These are phyloP conservation scores for Canis aureus DNA, from an alignment of 2,113 vertebrate genomes.

Conservation along the genomic window DNA sequence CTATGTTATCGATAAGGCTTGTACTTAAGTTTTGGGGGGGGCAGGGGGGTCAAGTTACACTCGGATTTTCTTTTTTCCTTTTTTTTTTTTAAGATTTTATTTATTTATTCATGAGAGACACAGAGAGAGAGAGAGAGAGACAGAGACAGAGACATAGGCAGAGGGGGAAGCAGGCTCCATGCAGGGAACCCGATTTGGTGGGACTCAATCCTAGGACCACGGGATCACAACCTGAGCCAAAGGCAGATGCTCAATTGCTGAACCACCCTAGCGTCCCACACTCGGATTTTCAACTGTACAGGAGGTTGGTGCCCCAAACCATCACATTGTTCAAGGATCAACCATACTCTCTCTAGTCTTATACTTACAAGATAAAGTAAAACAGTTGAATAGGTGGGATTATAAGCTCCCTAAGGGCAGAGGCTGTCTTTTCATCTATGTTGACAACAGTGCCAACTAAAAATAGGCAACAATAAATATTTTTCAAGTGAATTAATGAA, in stretches of 20 bases:
- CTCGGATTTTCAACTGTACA: not conserved
- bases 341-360: not conserved
- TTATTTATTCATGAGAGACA: too few relatives aligned
- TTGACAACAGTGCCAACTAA: constrained; percentile 42
- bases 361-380: constrained; percentile 7
- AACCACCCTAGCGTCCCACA: not conserved
- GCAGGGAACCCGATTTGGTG: too few relatives aligned
- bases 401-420: not conserved
- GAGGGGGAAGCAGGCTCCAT: too few relatives aligned
- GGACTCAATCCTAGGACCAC: too few relatives aligned
- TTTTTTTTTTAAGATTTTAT: too few relatives aligned
- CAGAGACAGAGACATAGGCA: too few relatives aligned
- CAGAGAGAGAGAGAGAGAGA: too few relatives aligned
- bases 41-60: not conserved
- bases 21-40: not conserved
- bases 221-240: too few relatives aligned
- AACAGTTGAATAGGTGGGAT: not conserved
- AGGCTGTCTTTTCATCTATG: constrained; percentile 18
- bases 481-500: constrained; percentile 44
- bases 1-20: not conserved
- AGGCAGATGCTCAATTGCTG: too few relatives aligned
- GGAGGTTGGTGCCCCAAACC: not conserved
- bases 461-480: constrained; percentile 60
- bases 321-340: not conserved
- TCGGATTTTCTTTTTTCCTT: not conserved